phyloP scores from a whole-genome alignment of 1,140 invertebrate species.

The Penaeus vannamei region DNA sequence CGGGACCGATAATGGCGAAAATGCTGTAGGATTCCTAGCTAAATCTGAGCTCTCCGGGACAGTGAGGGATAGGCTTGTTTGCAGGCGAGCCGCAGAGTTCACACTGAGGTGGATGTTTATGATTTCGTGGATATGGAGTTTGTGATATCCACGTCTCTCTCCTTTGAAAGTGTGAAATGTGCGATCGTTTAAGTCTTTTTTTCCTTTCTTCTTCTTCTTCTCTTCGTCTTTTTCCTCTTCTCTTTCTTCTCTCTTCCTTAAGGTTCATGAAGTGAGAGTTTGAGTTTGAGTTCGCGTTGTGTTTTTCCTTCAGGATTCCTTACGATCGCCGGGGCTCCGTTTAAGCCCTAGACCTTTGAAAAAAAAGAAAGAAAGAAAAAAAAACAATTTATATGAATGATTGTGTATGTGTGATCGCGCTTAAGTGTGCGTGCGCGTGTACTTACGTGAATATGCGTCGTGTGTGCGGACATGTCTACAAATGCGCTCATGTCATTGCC shows the following conservation, averaged over 20 bases:
- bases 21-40: neutral
- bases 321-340: too few species aligned
- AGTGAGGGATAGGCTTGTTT: neutral
- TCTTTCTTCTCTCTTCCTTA: neutral
- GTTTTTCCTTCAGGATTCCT: too few species aligned
- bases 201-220: neutral
- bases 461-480: too few species aligned
- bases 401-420: too few species aligned
- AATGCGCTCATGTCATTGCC: too few species aligned
- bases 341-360: too few species aligned
- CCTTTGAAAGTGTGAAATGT: conserved; percentile 44
- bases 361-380: too few species aligned
- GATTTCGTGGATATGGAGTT: conserved; percentile 39
- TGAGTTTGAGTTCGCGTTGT: too few species aligned
- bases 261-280: too few species aligned
- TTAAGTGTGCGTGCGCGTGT: too few species aligned
- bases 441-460: too few species aligned
- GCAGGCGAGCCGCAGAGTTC: conserved; percentile 5
- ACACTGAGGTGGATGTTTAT: neutral
- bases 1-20: conserved; percentile 24
- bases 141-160: conserved; percentile 47
- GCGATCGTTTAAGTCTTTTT: conserved; percentile 27
- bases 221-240: neutral
- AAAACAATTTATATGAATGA: too few species aligned
- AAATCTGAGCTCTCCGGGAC: neutral